Conservation (phyloP, 1,140 invertebrate genomes). For the Ephestia elutella region DNA sequence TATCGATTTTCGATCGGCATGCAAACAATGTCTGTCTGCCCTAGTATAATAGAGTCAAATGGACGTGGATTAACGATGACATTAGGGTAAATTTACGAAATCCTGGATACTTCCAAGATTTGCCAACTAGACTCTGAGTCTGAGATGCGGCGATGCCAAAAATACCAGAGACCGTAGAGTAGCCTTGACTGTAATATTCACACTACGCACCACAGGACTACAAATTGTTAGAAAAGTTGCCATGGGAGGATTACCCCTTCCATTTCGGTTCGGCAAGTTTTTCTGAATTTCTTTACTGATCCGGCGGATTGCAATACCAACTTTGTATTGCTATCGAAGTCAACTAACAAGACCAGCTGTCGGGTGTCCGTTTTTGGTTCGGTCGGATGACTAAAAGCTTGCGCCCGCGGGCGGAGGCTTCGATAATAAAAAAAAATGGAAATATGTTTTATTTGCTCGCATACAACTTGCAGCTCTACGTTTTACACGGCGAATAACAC, state of each 20-base stretch:
- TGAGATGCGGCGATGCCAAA: too few species aligned
- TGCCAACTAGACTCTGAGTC: too few species aligned
- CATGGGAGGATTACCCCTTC: too few species aligned
- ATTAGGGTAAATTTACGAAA: neutral
- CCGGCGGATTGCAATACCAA: neutral
- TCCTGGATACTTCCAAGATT: too few species aligned
- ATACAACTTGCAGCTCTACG: too few species aligned
- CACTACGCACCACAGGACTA: too few species aligned
- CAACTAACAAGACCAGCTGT: neutral
- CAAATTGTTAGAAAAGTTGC: too few species aligned
- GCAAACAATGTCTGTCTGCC: conserved; percentile 5
- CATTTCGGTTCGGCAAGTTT: too few species aligned
- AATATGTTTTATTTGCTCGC: neutral
- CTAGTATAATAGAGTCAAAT: conserved; percentile 8
- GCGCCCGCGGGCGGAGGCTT: neutral
- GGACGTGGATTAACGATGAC: conserved; percentile 1
- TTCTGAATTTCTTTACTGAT: too few species aligned
- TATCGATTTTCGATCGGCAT: conserved; percentile 10
- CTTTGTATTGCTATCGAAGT: neutral
- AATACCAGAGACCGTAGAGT: too few species aligned
- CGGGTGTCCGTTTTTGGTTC: neutral
- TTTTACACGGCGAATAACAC: too few species aligned
- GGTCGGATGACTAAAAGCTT: neutral
- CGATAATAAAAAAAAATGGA: neutral
- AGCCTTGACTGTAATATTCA: too few species aligned